Evolutionary conservation across 2,797 vertebrate species (phyloP), one percentile per base, ranked within the genome.

Genomic region (Dendrocincla tyrannina): DNA sequence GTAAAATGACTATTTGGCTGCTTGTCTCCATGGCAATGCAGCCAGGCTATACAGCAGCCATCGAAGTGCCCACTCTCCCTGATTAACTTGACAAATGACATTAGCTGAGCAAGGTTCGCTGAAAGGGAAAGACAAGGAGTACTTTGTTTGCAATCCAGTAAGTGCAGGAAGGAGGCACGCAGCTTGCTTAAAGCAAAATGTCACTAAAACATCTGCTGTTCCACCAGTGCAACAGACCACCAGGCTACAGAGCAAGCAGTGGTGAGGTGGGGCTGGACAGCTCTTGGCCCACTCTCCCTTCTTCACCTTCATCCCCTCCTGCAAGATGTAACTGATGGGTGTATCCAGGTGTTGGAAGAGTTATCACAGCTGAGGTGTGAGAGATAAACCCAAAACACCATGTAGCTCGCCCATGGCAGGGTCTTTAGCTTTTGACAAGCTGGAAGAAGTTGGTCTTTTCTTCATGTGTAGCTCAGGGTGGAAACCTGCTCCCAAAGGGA

Each of bases 51-150:
- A 56, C 37, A 89, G 88, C 77, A 86, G 90, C 74, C 91, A 82
- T 77, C 6, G 3, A 90, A 94, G 77, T 85, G 81, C 83, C 88
- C 91, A 91, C 89, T 95, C 91, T 95, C 77, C 67, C 83, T 93
- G 94, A 91, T 94, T 95, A 91, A 96, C 91, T 82, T 95, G 88
- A 95, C 89, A 93, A 95, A 96, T 42, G 88, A 91, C 74, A 95
- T 95, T 91, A 96, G 80, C 58, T 63, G 73, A 95, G 89, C 64
- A 64, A 83, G 64, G 63, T 74, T 87, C 0, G 1, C 70, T 89
- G 64, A 67, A 79, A 82, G 49, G 52, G 33, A 93, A 64, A 93
- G 91, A 96, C 83, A 93, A 96, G 83, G 52, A 95, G 62, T 7
- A 90, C 91, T 95, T 95, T 92, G 91, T 91, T 72, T 66, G 70